Evolutionary conservation across 1,140 invertebrate species (phyloP).

Genomic region (Aleiodes sp.): DNA sequence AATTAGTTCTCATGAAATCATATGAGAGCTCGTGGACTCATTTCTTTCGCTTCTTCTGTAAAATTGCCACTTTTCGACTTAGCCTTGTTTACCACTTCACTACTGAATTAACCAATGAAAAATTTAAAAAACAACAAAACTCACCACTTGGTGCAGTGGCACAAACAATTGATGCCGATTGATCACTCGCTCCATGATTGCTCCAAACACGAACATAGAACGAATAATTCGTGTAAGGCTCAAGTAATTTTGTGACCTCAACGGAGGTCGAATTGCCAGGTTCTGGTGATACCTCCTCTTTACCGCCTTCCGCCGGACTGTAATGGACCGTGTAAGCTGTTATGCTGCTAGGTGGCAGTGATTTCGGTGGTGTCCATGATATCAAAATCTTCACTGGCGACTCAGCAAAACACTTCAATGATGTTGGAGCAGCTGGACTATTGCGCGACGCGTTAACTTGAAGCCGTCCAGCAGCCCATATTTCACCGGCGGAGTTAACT

Average conservation of each 20-base stretch:
- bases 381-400: conserved; percentile 69
- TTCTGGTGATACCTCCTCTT: conserved; percentile 66
- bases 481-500: conserved; percentile 72
- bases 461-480: conserved; percentile 70
- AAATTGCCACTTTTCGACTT: no score
- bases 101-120: no score
- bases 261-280: conserved; percentile 66
- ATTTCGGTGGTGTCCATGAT: conserved; percentile 67
- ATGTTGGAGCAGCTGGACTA: conserved; percentile 70
- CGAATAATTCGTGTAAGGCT: conserved; percentile 75
- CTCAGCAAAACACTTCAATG: conserved; percentile 66
- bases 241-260: conserved; percentile 67
- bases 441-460: conserved; percentile 67
- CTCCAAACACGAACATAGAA: conserved; percentile 74
- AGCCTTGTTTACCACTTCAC: no score
- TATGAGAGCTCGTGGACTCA: neutral
- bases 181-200: conserved; percentile 71
- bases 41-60: no score
- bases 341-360: conserved; percentile 60
- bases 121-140: conserved; percentile 26
- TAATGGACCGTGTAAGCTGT: conserved; percentile 74
- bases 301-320: conserved; percentile 68
- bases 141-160: conserved; percentile 71
- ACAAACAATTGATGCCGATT: conserved; percentile 70
- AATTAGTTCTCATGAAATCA: neutral